These are phyloP conservation scores for Rhegmatorhina hoffmannsi DNA, from an alignment of 2,113 vertebrate species.

Conservation along the genomic window DNA sequence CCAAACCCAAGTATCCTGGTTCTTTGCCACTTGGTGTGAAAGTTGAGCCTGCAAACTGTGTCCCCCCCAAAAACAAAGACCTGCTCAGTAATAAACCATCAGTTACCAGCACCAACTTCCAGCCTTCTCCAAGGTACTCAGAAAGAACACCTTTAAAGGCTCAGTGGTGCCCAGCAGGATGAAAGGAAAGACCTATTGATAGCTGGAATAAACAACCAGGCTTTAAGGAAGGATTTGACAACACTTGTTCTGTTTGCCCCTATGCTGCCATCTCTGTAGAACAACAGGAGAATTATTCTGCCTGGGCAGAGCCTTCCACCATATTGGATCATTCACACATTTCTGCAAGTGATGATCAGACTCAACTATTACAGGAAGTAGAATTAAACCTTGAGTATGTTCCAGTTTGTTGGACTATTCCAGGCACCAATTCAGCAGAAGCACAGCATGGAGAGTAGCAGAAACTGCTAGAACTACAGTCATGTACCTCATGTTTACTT, in stretches of 20 bases:
- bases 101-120: neutral
- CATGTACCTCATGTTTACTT: neutral
- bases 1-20: neutral
- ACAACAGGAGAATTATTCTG: neutral
- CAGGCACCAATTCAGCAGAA: neutral
- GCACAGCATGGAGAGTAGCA: rapidly evolving
- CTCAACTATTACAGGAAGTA: neutral
- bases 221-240: neutral
- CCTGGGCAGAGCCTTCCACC: neutral
- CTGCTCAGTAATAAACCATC: neutral
- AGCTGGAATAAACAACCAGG: neutral
- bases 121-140: neutral
- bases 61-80: neutral
- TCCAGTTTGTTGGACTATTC: neutral
- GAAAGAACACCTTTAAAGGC: neutral
- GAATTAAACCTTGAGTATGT: neutral
- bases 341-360: neutral
- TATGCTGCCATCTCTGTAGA: neutral
- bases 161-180: neutral
- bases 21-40: neutral
- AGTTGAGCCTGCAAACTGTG: neutral
- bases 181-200: neutral
- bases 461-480: neutral
- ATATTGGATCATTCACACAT: neutral
- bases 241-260: neutral